Percentiles rank a stretch among this genome's conserved stretches.
These are phyloP conservation scores for Anolis sagrei DNA, from an alignment of 2,113 vertebrate species.

Conservation along the genomic window DNA sequence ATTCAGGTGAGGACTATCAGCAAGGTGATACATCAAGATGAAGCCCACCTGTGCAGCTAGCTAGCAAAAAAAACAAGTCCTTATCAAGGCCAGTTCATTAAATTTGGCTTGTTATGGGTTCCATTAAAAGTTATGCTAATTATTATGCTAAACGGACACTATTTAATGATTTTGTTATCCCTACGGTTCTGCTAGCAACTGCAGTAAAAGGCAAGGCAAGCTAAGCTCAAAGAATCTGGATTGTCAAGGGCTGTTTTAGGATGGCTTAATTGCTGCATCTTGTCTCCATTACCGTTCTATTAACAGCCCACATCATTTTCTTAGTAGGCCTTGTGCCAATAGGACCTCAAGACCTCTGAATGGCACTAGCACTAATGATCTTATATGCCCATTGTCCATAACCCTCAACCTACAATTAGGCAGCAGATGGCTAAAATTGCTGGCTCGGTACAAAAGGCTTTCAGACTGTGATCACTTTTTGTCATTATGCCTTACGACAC, in stretches of 20 bases:
- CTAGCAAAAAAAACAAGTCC: background rate
- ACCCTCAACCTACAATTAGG: slow-evolving; percentile 29
- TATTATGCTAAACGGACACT: background rate
- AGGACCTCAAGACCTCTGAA: slow-evolving; percentile 13
- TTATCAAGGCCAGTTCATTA: background rate
- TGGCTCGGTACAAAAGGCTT: slow-evolving; percentile 22
- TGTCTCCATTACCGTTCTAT: slow-evolving; percentile 13
- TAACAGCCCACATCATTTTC: slow-evolving; percentile 22
- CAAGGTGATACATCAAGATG: background rate
- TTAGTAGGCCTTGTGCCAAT: slow-evolving; percentile 24
- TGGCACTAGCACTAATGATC: slow-evolving; percentile 25
- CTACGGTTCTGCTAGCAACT: background rate
- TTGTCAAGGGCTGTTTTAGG: slow-evolving; percentile 1
- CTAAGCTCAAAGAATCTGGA: background rate
- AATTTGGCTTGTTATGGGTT: background rate
- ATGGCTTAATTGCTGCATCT: background rate
- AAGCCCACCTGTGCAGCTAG: background rate
- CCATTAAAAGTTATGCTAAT: background rate
- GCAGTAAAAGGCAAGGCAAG: background rate
- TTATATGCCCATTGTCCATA: slow-evolving; percentile 28
- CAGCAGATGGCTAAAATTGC: slow-evolving; percentile 33
- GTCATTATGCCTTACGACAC: slow-evolving; percentile 32
- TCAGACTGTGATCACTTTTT: slow-evolving; percentile 16
- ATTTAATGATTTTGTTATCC: background rate
- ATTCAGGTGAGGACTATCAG: background rate